phyloP scores from a whole-genome alignment of 2,888 invertebrate genomes.

The Nomada goodeniana region DNA sequence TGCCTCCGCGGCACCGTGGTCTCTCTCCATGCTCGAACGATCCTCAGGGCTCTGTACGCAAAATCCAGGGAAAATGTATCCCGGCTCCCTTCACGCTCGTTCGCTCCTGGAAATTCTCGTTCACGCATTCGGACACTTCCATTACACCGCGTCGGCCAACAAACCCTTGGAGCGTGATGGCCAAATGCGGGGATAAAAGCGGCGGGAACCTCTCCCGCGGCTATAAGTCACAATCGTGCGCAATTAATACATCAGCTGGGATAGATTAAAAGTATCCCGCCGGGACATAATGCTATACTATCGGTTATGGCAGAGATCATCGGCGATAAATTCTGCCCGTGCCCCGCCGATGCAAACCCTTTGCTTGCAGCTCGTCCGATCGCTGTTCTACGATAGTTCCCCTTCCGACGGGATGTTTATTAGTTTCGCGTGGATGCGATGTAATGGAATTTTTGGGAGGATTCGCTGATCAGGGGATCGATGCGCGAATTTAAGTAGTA shows the following conservation, averaged over 20 bases:
- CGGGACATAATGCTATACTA: constrained; percentile 21
- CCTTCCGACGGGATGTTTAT: background rate
- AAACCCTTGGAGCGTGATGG: constrained; percentile 26
- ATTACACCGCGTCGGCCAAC: constrained; percentile 35
- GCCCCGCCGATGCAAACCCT: constrained; percentile 14
- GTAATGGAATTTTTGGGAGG: no score
- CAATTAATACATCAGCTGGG: constrained; percentile 49
- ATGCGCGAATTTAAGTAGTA: no score
- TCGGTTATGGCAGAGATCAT: constrained; percentile 45
- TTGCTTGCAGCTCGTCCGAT: background rate
- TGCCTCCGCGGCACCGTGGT: constrained; percentile 21
- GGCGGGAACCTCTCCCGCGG: background rate
- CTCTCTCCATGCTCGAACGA: constrained; percentile 39
- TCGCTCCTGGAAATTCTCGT: constrained; percentile 49
- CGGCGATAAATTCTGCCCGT: constrained; percentile 38
- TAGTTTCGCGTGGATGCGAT: background rate
- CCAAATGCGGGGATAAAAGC: constrained; percentile 32
- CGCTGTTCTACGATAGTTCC: background rate
- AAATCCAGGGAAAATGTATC: constrained; percentile 24
- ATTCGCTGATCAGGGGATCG: no score
- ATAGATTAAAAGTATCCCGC: constrained; percentile 31
- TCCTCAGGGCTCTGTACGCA: constrained; percentile 19
- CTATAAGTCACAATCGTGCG: constrained; percentile 41
- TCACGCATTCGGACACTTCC: constrained; percentile 48
- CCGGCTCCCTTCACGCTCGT: constrained; percentile 28